phyloP scores from a whole-genome alignment of 2,113 vertebrate species.

The Desmodus rotundus region DNA sequence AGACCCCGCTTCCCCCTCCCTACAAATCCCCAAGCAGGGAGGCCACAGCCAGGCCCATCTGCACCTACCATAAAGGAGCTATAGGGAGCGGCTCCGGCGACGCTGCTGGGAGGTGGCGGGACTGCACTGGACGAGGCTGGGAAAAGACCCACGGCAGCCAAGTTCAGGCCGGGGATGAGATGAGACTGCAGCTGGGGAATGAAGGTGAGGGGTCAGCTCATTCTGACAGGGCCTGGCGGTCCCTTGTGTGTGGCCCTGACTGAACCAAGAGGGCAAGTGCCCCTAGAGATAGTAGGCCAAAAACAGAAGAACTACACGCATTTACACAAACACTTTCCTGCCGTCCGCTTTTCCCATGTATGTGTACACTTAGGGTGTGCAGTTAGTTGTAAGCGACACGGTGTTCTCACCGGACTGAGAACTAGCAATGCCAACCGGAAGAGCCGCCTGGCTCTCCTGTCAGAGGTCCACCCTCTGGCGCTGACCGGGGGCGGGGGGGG shows the following conservation, averaged over 20 bases:
- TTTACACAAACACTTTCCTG: not conserved
- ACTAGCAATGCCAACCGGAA: not conserved
- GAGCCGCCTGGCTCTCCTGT: not conserved
- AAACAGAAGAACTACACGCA: not conserved
- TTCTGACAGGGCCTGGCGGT: accelerated
- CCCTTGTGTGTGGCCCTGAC: not conserved
- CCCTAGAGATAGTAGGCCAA: not conserved
- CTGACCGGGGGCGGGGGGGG: too few relatives aligned
- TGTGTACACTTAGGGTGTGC: accelerated
- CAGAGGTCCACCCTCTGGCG: not conserved
- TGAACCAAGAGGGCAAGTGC: not conserved
- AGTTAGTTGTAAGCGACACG: accelerated
- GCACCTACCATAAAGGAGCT: constrained; percentile 90
- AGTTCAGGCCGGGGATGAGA: constrained; percentile 94
- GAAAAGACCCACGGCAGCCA: constrained; percentile 93
- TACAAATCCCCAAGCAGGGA: not conserved
- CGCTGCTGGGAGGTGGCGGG: constrained; percentile 88
- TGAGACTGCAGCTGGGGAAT: constrained; percentile 89
- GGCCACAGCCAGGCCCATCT: accelerated
- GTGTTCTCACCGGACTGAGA: not conserved
- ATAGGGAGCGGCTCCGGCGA: constrained; percentile 86
- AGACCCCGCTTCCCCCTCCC: not conserved
- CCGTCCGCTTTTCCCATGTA: not conserved
- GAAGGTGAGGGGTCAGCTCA: not conserved
- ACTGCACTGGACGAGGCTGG: constrained; percentile 88